Base-by-base conservation (phyloP, 2,113 vertebrate genomes). In the Bolborhynchus lineola region DNA sequence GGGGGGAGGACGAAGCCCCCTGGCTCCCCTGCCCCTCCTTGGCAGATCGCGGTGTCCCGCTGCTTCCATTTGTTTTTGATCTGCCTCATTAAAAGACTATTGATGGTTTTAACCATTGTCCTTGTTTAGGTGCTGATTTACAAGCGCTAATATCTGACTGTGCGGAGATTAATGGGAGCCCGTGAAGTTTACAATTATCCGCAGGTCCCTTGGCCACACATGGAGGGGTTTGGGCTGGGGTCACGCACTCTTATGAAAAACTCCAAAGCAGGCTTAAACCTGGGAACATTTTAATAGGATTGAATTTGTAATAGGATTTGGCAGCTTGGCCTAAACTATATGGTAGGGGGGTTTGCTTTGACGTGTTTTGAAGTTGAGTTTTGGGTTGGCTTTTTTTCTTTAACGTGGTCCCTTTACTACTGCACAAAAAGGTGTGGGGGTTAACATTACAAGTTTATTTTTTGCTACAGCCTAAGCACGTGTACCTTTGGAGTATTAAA, bases 51-150 rank as follows among this genome's bases (percentile, higher is more conserved):
- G 96, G 95, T 95, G 96, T 96, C 98, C 98, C 95, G 98, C 98
- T 98, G 98, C 97, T 98, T 98, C 96, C 98, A 98, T 98, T 98
- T 98, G 98, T 98, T 98, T 98, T 98, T 98, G 98, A 98, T 98
- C 98, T 98, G 98, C 98, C 98, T 98, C 98, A 98, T 98, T 98
- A 98, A 98, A 98, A 98, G 98, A 98, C 98, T 98, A 98, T 98
- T 98, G 98, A 98, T 98, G 98, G 98, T 97, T 98, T 98, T 98
- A 98, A 98, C 98, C 95, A 98, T 98, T 98, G 98, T 98, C 98
- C 98, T 98, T 98, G 98, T 98, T 98, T 98, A 98, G 98, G 98
- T 98, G 97, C 98, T 98, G 98, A 98, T 98, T 98, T 98, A 98
- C 98, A 98, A 98, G 98, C 97, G 97, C 98, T 98, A 98, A 98